Evolutionary conservation across 2,888 invertebrate genomes (phyloP), one percentile per base, ranked within the genome.

Genomic region (Pegoplata infirma): DNA sequence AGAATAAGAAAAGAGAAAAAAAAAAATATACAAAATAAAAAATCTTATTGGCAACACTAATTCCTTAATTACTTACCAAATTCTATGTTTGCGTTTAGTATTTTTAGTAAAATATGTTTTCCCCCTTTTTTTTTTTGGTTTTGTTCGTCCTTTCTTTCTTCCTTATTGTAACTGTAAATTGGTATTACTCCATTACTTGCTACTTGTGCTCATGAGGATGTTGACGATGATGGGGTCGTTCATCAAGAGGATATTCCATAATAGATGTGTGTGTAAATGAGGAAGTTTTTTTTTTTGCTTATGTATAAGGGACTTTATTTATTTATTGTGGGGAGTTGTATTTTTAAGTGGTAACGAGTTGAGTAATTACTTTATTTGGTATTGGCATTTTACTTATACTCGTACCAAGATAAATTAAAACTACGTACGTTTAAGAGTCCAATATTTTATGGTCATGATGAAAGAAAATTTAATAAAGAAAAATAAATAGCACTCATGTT

Each of bases 311-410:
- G n/a, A 40, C 10, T 14, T 4, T n/a, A 44, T 19, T 14, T 14
- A 25, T 56, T 36, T 12, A 36, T 40, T 16, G 10, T 58, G 16
- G n/a, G 28, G 69, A 46, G 55, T 61, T 49, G 36, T 36, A 55
- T 49, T n/a, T n/a, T 76, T 66, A 55, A 76, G 76, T 71, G 66
- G 55, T 67, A 71, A 71, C 55, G 61, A 66, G 59, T 67, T 66
- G 76, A 66, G 47, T 76, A 76, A 76, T 76, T 71, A 76, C 71
- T 76, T 76, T 66, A 66, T 66, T 76, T 71, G 49, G 46, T 71
- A 76, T 71, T 66, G 71, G 59, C 66, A 59, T 55, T 36, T 36
- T 36, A 12, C 36, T 10, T 36, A 36, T n/a, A n/a, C n/a, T n/a
- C n/a, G n/a, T n/a, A n/a, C n/a, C n/a, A n/a, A 10, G 12, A 36